phyloP scores from a whole-genome alignment of 2,797 vertebrate species.

The Oreortyx pictus region DNA sequence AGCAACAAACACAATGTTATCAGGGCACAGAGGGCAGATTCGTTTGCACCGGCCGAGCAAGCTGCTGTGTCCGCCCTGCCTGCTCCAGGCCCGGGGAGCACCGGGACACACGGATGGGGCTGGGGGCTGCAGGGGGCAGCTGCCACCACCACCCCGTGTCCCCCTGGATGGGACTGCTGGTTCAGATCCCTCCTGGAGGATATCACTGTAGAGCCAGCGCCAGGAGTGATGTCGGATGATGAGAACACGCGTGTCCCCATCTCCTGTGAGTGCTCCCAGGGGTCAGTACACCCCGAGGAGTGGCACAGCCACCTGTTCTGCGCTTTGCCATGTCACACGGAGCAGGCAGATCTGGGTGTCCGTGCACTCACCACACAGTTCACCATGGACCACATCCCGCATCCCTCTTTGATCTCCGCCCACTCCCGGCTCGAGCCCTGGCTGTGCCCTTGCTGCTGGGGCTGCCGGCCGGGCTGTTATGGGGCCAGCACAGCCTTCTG shows the following conservation, averaged over 20 bases:
- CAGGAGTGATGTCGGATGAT: fast-evolving
- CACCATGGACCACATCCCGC: not conserved
- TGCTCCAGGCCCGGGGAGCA: not conserved
- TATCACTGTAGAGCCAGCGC: not conserved
- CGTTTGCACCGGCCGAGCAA: conserved; percentile 55
- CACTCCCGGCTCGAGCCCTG: conserved; percentile 19
- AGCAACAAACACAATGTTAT: conserved; percentile 75
- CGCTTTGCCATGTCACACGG: not conserved
- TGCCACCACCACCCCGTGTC: not conserved
- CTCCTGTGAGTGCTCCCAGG: not conserved
- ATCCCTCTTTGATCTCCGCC: conserved; percentile 71
- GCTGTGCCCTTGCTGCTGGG: conserved; percentile 40
- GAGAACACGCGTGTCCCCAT: fast-evolving
- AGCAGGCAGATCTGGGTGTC: not conserved
- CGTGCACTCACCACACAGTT: fast-evolving
- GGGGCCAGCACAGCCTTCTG: conserved; percentile 38
- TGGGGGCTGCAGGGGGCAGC: fast-evolving
- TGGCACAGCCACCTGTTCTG: not conserved
- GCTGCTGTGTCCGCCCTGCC: conserved; percentile 65
- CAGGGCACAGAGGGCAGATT: conserved; percentile 74
- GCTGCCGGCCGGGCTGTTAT: not conserved
- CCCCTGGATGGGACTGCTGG: fast-evolving
- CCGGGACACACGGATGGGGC: fast-evolving
- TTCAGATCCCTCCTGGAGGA: not conserved
- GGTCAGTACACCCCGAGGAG: not conserved